Percentiles rank a stretch among this genome's conserved stretches.
phyloP scores from a whole-genome alignment of 2,113 vertebrate species.

The Crotalus helleri region DNA sequence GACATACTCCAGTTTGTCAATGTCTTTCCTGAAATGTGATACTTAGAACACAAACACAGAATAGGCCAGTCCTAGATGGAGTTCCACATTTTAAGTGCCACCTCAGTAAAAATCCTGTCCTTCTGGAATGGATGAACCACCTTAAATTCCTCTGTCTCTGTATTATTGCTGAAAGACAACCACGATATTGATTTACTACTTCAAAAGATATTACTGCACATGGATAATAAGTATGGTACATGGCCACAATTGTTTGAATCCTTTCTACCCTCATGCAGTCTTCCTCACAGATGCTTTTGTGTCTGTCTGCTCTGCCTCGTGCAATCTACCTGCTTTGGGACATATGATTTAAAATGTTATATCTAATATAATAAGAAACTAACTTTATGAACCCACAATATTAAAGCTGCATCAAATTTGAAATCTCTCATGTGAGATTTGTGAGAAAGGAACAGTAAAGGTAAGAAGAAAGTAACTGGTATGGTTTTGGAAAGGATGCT shows the following conservation, averaged over 20 bases:
- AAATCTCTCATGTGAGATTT: neutral
- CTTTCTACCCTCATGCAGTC: neutral
- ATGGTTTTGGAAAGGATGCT: neutral
- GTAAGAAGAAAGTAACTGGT: neutral
- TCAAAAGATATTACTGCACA: neutral
- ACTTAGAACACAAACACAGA: neutral
- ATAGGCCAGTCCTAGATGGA: neutral
- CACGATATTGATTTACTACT: neutral
- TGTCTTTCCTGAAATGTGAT: neutral
- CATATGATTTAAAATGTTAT: neutral
- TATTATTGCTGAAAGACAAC: neutral
- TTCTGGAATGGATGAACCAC: neutral
- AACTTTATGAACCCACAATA: neutral
- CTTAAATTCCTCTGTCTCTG: neutral
- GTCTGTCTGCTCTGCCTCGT: neutral
- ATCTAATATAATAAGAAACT: neutral
- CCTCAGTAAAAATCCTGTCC: neutral
- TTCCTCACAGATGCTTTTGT: neutral
- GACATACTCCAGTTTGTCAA: neutral
- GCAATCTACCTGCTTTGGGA: neutral
- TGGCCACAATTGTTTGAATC: neutral
- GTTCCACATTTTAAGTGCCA: neutral
- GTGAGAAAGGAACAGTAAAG: neutral
- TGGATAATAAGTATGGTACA: neutral
- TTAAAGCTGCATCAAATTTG: neutral